Base-by-base conservation (phyloP, 2,113 vertebrate genomes). In the Muscicapa adusta region DNA sequence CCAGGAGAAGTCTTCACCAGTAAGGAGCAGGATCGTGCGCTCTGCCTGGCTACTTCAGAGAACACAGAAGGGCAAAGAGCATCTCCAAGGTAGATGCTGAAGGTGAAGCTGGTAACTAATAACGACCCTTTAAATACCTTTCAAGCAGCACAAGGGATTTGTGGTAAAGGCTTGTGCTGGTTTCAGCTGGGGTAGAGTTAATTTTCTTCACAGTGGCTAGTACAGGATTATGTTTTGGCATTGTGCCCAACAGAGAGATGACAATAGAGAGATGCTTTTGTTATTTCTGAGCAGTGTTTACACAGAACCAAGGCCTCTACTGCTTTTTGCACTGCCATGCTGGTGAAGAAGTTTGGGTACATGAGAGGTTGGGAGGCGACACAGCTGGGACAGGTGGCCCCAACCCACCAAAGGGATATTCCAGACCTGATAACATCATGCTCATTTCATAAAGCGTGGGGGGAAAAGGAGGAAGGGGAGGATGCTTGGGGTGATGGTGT, bases 1-100 rank as follows among this genome's bases (percentile, higher is more conserved):
- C 76, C 89, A 82, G 94, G 72, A 95, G 94, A 96, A 93, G 92
- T 96, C 96, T 97, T 97, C 94, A 85, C 74, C 92, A 94, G 61
- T 85, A 85, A 93, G 84, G 53, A 92, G 38, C 63, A 95, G 88
- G 90, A 60, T 90, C 58, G 3, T 90, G 68, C 3, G 8, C 79
- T 96, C 81, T 95, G 95, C 88, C 86, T 95, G 90, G 80, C 93
- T 97, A 95, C 81, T 93, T 89, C 84, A 93, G 74, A 94, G 65
- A 87, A 91, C 80, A 95, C 26, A 3, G 92, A 74, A 81, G 16
- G 76, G 47, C 42, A 88, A 91, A 95, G 53, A 84, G 86, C 82
- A 93, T 94, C 88, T 91, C 66, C 93, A 80, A 88, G 38, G 73
- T 0, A 96, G 93, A 97, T 96, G 92, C 92, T 91, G 81, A 81